These are phyloP conservation scores for Telenomus remus DNA, from an alignment of 1,140 invertebrate species.

Conservation along the genomic window DNA sequence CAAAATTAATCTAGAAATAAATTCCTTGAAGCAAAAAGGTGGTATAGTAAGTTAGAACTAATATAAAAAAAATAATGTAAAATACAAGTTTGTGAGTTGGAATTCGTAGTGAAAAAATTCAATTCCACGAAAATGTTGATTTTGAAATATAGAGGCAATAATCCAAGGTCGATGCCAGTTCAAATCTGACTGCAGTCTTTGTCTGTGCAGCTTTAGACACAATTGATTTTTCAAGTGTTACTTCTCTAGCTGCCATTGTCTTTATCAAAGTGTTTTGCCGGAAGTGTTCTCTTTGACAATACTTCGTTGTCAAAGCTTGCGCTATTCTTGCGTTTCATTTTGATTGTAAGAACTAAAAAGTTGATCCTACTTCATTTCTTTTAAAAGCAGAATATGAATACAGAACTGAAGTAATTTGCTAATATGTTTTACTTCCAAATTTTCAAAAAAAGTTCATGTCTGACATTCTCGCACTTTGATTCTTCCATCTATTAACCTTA, in stretches of 20 bases:
- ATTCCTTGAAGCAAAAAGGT: too few species aligned
- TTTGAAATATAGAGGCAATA: constrained; percentile 23
- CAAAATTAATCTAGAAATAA: too few species aligned
- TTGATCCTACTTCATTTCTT: constrained; percentile 33
- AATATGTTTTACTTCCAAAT: constrained; percentile 9
- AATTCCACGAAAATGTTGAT: too few species aligned
- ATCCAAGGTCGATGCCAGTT: constrained; percentile 45
- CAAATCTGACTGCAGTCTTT: constrained; percentile 15
- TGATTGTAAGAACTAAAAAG: constrained; percentile 46
- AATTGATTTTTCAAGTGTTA: constrained; percentile 63
- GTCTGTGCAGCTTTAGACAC: constrained; percentile 50
- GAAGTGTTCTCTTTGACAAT: constrained; percentile 56
- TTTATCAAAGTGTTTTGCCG: constrained; percentile 62
- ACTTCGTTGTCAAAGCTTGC: constrained; percentile 54
- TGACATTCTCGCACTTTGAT: constrained; percentile 5
- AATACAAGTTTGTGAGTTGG: too few species aligned
- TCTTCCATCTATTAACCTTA: too few species aligned
- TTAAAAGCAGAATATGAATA: not conserved
- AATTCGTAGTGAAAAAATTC: too few species aligned
- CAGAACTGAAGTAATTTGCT: constrained; percentile 39
- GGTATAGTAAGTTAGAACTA: too few species aligned
- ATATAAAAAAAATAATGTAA: too few species aligned
- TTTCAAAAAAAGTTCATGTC: constrained; percentile 37
- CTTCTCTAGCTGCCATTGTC: constrained; percentile 62
- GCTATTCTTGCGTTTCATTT: constrained; percentile 49